Evolutionary conservation across 2,888 invertebrate species (phyloP), one percentile per base, ranked within the genome.

Genomic region (Drosophila rubida): DNA sequence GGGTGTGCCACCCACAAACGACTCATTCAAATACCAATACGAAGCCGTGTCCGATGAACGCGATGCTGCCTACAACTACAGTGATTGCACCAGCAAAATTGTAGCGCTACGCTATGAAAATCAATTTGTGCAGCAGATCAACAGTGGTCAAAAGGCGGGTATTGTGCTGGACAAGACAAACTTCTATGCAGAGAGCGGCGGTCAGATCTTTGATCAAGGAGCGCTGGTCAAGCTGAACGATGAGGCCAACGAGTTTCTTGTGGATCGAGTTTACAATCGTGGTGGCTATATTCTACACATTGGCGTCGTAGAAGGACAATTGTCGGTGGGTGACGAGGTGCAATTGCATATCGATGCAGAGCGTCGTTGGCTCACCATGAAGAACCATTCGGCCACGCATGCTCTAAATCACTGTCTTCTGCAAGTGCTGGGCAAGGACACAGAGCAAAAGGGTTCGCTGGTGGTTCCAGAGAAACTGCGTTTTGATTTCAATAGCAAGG

Each of bases 131-230:
- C 93, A 96, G 71, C 93, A 95, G 90, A 96, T 98, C 7, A 92
- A 91, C 30, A 95, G 96, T 25, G 98, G 98, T 0, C 95, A 97
- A 88, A 97, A 97, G 91, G 98, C 98, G 91, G 99, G 98, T 14
- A 93, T 99, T 58, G 93, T 99, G 73, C 93, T 99, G 65, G 97
- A 99, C 91, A 94, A 93, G 86, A 99, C 99, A 0, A 96, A 94
- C 91, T 99, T 99, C 92, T 99, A 99, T 92, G 99, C 99, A 0
- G 99, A 99, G 92, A 98, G 99, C 92, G 99, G 99, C 69, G 99
- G 99, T 11, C 99, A 99, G 93, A 98, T 98, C 86, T 98, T 95
- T 91, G 99, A 99, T 91, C 97, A 97, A 89, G 99, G 99, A 19
- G 97, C 96, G 80, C 94, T 98, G 91, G 95, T 95, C 0, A 97